Conservation (phyloP, 2,797 vertebrate species). For the Astyanax mexicanus region DNA sequence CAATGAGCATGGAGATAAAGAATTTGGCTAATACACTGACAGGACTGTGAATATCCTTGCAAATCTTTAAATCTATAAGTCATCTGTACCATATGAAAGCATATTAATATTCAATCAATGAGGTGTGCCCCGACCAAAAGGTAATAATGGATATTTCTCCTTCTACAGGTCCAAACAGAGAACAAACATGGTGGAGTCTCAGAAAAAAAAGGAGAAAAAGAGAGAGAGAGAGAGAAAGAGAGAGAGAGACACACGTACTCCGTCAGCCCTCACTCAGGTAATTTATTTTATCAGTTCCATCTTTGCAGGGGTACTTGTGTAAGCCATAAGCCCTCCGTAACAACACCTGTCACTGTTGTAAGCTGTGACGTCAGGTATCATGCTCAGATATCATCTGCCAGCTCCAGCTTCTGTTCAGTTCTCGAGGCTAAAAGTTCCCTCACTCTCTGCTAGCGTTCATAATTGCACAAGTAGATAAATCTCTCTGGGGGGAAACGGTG, state of each 20-base stretch:
- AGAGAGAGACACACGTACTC: slow-evolving; percentile 70
- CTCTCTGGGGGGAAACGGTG: not conserved
- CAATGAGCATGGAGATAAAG: too few relatives aligned
- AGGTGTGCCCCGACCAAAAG: not conserved
- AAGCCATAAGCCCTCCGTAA: slow-evolving; percentile 76
- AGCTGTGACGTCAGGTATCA: slow-evolving; percentile 65
- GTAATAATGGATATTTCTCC: not conserved
- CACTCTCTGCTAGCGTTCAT: slow-evolving; percentile 39
- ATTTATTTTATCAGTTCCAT: slow-evolving; percentile 83
- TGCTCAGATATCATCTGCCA: slow-evolving; percentile 75
- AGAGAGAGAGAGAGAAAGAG: slow-evolving; percentile 56
- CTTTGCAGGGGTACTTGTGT: slow-evolving; percentile 74
- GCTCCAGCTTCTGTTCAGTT: slow-evolving; percentile 61
- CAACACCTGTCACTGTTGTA: slow-evolving; percentile 78
- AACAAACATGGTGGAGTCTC: not conserved
- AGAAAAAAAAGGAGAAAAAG: slow-evolving; percentile 32
- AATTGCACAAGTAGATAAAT: slow-evolving; percentile 57
- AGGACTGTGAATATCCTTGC: too few relatives aligned
- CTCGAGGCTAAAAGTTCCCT: slow-evolving; percentile 47
- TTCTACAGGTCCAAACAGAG: not conserved
- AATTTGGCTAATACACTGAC: too few relatives aligned
- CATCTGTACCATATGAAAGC: not conserved
- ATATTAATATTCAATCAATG: too few relatives aligned
- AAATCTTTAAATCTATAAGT: slow-evolving; percentile 25
- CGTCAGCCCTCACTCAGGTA: slow-evolving; percentile 73